Evolutionary conservation across 2,888 invertebrate species (phyloP).

Genomic region (Baronia brevicornis): DNA sequence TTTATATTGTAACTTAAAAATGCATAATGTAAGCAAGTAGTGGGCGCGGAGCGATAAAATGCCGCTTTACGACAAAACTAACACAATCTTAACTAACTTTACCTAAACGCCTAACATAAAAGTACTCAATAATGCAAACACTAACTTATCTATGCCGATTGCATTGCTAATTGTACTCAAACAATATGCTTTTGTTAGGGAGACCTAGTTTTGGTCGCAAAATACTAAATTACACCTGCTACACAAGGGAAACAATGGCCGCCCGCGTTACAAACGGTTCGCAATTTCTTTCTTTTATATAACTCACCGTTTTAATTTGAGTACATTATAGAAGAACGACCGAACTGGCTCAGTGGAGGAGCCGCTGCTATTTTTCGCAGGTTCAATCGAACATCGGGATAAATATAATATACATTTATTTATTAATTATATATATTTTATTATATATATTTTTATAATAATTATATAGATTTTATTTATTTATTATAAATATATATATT

Average conservation of each 20-base stretch:
- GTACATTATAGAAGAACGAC: conserved; percentile 9
- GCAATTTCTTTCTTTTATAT: conserved; percentile 21
- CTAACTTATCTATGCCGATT: conserved; percentile 66
- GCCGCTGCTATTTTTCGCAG: too few relatives aligned
- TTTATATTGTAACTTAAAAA: conserved; percentile 1
- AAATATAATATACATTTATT: too few relatives aligned
- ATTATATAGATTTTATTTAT: too few relatives aligned
- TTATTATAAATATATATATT: too few relatives aligned
- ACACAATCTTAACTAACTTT: conserved; percentile 13
- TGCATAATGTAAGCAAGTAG: conserved; percentile 3
- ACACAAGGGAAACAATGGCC: conserved; percentile 45
- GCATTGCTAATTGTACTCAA: conserved; percentile 61
- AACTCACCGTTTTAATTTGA: conserved; percentile 8
- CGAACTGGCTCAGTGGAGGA: too few relatives aligned
- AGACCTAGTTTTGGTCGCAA: conserved; percentile 65
- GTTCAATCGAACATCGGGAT: too few relatives aligned
- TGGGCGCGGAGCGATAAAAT: conserved; percentile 8
- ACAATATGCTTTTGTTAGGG: conserved; percentile 71
- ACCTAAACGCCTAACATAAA: conserved; percentile 7
- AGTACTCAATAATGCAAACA: conserved; percentile 40
- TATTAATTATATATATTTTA: too few relatives aligned
- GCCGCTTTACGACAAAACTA: conserved; percentile 11
- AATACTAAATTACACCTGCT: conserved; percentile 54
- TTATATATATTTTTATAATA: too few relatives aligned
- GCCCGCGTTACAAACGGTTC: conserved; percentile 38